Percentiles rank a stretch among this genome's conserved stretches.
phyloP scores from a whole-genome alignment of 2,888 invertebrate genomes.

The Theristus sp. region DNA sequence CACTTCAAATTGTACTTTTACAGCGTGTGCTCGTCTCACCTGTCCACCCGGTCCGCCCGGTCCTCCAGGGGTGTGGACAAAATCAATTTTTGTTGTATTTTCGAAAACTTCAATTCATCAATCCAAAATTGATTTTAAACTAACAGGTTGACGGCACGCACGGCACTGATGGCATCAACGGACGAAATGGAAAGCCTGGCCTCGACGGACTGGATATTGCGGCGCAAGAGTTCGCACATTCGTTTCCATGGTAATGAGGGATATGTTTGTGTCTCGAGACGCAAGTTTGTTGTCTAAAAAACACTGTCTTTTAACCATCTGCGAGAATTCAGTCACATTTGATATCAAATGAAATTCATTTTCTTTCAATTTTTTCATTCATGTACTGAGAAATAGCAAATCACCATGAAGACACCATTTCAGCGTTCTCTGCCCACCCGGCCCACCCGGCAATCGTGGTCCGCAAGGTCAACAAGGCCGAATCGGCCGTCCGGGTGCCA shows the following conservation, averaged over 20 bases:
- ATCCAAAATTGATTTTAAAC: not conserved
- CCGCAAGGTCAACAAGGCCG: not conserved
- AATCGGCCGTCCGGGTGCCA: not conserved
- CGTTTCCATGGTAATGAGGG: not conserved
- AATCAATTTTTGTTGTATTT: not conserved
- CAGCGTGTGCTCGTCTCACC: not conserved
- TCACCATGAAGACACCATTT: no score
- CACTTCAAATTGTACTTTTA: not conserved
- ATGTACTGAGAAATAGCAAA: no score
- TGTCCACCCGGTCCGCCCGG: not conserved
- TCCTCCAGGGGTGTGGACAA: not conserved
- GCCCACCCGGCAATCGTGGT: not conserved
- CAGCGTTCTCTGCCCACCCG: not conserved
- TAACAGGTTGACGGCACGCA: not conserved
- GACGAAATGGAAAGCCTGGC: not conserved
- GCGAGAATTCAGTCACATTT: not conserved
- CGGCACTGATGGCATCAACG: not conserved
- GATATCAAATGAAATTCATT: no score
- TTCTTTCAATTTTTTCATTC: no score
- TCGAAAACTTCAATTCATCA: not conserved
- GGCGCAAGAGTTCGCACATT: not conserved
- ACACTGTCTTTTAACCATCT: not conserved
- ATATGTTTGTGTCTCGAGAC: not conserved
- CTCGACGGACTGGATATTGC: not conserved
- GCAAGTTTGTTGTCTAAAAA: not conserved